A percentile compares a stretch with the other conserved stretches of the same genome.
Evolutionary conservation across 2,888 invertebrate species (phyloP).

Genomic region (Mythimna lalbum): DNA sequence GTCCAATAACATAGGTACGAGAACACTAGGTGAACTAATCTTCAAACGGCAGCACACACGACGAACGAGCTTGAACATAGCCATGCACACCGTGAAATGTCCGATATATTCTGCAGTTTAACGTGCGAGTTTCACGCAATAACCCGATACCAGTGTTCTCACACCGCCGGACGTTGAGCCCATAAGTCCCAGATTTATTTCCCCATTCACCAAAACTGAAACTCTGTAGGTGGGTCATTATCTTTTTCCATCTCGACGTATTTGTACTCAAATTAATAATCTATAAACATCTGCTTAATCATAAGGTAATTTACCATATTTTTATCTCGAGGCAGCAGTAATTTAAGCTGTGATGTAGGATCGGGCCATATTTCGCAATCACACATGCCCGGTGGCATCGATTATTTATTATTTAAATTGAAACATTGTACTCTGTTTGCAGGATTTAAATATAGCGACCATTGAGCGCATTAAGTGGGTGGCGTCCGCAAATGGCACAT

Average conservation of each 20-base stretch:
- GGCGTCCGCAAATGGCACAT: constrained; percentile 39
- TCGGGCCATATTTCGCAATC: constrained; percentile 67
- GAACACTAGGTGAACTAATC: constrained; percentile 38
- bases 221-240: constrained; percentile 31
- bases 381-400: constrained; percentile 57
- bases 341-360: constrained; percentile 51
- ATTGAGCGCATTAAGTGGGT: constrained; percentile 46
- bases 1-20: constrained; percentile 3
- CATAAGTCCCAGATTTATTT: constrained; percentile 35
- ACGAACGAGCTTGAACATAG: constrained; percentile 13
- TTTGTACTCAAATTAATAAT: constrained; percentile 59
- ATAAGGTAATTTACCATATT: constrained; percentile 58
- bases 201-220: constrained; percentile 30
- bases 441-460: constrained; percentile 54
- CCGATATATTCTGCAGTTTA: constrained; percentile 5
- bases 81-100: neutral
- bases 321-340: constrained; percentile 51
- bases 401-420: constrained; percentile 68
- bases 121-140: constrained; percentile 10
- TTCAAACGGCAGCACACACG: constrained; percentile 26
- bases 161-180: constrained; percentile 1
- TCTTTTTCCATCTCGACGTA: constrained; percentile 31
- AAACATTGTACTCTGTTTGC: constrained; percentile 58
- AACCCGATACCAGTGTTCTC: constrained; percentile 4
- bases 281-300: constrained; percentile 61